phyloP scores from a whole-genome alignment of 2,113 vertebrate species.

The Nasalis larvatus region DNA sequence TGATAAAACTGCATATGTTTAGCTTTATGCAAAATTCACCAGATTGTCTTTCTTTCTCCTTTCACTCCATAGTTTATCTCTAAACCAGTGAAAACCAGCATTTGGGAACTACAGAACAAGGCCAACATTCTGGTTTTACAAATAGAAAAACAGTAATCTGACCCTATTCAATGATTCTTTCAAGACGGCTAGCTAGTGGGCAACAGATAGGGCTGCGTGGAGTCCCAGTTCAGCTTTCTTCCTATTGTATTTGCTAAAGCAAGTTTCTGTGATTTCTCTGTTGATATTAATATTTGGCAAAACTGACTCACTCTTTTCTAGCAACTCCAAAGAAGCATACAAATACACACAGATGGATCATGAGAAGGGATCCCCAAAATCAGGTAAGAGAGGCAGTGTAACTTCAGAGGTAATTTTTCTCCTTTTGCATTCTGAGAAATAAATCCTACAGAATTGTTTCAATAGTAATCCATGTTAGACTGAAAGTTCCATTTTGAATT shows the following conservation, averaged over 20 bases:
- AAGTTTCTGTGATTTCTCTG: not conserved
- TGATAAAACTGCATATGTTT: not conserved
- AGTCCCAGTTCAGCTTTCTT: not conserved
- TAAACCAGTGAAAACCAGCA: not conserved
- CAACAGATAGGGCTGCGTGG: not conserved
- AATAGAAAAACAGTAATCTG: not conserved
- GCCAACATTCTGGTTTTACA: not conserved
- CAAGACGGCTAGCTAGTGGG: not conserved
- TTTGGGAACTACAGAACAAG: not conserved
- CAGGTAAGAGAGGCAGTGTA: not conserved
- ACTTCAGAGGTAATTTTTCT: not conserved
- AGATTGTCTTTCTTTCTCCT: not conserved
- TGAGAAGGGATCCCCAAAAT: not conserved
- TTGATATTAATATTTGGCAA: not conserved
- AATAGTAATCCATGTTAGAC: not conserved
- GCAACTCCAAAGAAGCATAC: not conserved
- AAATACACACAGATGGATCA: too few species aligned
- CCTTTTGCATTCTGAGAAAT: not conserved
- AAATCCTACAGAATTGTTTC: not conserved
- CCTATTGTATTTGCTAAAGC: not conserved
- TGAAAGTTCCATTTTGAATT: not conserved
- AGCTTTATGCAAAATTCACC: not conserved
- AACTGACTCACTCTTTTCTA: not conserved
- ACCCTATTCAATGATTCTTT: not conserved
- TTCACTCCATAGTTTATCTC: not conserved